Evolutionary conservation across 2,113 vertebrate genomes (phyloP).

Genomic region (Sardina pilchardus): DNA sequence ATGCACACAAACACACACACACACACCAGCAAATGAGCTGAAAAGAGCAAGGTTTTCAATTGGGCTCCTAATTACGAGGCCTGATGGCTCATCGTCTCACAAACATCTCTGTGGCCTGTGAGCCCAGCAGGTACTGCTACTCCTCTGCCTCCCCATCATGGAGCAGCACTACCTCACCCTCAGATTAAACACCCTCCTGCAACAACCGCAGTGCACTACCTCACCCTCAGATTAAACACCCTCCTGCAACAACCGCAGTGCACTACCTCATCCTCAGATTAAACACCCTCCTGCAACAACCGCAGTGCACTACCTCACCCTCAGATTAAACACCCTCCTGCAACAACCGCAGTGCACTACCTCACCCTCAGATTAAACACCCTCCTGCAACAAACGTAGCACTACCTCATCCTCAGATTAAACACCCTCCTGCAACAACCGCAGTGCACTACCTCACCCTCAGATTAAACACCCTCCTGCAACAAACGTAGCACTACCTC

Average conservation of each 20-base stretch:
- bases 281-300: neutral
- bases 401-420: neutral
- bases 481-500: neutral
- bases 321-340: neutral
- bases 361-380: neutral
- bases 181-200: neutral
- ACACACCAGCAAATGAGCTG: constrained; percentile 54
- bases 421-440: neutral
- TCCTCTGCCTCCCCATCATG: neutral
- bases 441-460: neutral
- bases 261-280: neutral
- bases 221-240: neutral
- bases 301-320: neutral
- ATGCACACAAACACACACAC: neutral
- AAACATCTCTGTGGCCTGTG: constrained; percentile 7
- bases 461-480: neutral
- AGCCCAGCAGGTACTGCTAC: neutral
- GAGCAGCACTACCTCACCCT: neutral
- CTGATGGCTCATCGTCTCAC: constrained; percentile 54
- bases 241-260: neutral
- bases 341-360: neutral
- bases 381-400: neutral
- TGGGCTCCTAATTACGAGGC: constrained; percentile 63
- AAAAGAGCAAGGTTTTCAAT: constrained; percentile 63
- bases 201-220: neutral